Conservation (phyloP, 2,888 invertebrate species). For the Ametastegia equiseti region DNA sequence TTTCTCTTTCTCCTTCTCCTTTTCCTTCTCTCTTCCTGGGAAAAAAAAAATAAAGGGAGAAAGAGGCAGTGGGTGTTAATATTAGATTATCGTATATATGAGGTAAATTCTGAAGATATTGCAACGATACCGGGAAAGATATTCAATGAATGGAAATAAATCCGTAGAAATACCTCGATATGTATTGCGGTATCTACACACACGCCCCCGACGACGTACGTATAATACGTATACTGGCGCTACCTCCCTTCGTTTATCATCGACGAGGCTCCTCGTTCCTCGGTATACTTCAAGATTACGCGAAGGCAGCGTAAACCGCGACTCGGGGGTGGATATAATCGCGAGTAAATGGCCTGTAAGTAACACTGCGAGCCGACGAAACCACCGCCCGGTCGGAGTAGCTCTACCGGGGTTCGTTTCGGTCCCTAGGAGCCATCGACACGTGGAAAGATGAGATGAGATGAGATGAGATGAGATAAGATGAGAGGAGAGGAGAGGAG, state of each 20-base stretch:
- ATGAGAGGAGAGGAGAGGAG: conserved; percentile 4
- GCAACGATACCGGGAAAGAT: no score
- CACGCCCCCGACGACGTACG: no score
- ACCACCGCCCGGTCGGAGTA: conserved; percentile 51
- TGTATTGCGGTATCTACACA: no score
- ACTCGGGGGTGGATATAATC: conserved; percentile 60
- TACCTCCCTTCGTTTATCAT: conserved; percentile 26
- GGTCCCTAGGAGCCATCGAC: not conserved
- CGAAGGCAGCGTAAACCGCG: conserved; percentile 34
- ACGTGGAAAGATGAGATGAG: not conserved
- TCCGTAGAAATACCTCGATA: not conserved
- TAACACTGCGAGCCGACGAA: conserved; percentile 59
- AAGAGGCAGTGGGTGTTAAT: no score
- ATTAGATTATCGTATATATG: no score
- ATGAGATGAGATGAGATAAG: no score
- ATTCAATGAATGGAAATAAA: no score
- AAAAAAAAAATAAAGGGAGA: no score
- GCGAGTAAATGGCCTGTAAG: conserved; percentile 66
- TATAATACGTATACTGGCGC: no score
- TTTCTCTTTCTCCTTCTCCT: no score
- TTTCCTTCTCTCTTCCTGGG: no score
- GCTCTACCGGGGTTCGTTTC: not conserved
- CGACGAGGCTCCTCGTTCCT: conserved; percentile 13
- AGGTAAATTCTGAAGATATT: no score
- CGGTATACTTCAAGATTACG: conserved; percentile 36